Percentiles rank a stretch among this genome's conserved stretches.
Evolutionary conservation across 2,797 vertebrate species (phyloP).

Genomic region (Streptopelia turtur): DNA sequence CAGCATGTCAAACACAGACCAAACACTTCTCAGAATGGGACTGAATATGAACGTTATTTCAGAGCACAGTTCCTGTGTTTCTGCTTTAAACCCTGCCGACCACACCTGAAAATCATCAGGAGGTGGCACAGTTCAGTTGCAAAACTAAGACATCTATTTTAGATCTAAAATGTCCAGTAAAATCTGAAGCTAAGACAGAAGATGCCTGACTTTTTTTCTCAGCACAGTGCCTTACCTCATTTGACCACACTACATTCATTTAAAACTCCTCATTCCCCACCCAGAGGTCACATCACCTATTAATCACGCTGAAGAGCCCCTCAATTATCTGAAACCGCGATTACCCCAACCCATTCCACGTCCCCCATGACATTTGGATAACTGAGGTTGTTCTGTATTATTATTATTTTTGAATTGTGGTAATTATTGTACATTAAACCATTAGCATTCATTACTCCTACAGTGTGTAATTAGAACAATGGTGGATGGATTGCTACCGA

Average conservation of each 20-base stretch:
- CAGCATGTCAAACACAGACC: accelerated
- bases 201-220: neutral
- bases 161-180: neutral
- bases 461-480: slow-evolving; percentile 82
- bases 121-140: neutral
- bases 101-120: neutral
- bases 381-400: slow-evolving; percentile 75
- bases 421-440: slow-evolving; percentile 82
- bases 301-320: slow-evolving; percentile 63
- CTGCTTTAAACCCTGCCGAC: neutral
- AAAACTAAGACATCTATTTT: neutral
- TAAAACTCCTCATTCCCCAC: slow-evolving; percentile 38
- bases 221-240: neutral
- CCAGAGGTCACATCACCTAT: slow-evolving; percentile 59
- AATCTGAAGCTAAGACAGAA: neutral
- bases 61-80: neutral
- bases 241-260: slow-evolving; percentile 10
- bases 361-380: slow-evolving; percentile 65
- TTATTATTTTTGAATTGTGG: slow-evolving; percentile 81
- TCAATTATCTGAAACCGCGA: slow-evolving; percentile 56
- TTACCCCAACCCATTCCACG: slow-evolving; percentile 51
- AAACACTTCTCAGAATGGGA: too few relatives aligned
- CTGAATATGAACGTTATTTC: too few relatives aligned
- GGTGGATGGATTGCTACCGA: slow-evolving; percentile 79
- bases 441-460: slow-evolving; percentile 82